Evolutionary conservation across 2,113 vertebrate genomes (phyloP).

Genomic region (Rissa tridactyla): DNA sequence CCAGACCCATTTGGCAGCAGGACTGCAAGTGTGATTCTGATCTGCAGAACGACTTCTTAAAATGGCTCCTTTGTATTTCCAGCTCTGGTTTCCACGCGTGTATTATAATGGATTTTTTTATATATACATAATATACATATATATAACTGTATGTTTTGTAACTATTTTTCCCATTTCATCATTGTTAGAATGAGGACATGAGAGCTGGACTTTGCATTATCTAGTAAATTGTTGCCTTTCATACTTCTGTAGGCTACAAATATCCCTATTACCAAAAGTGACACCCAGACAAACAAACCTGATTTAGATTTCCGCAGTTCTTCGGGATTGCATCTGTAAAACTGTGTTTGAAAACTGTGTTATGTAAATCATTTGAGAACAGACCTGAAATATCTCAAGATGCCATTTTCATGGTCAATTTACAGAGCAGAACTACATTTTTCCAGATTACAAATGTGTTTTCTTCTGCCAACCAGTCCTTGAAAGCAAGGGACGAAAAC

Average conservation of each 20-base stretch:
- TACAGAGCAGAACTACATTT: slow-evolving; percentile 46
- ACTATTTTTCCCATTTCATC: background rate
- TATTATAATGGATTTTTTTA: background rate
- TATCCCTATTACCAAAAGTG: background rate
- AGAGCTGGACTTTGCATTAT: background rate
- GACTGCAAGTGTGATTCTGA: background rate
- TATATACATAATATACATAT: background rate
- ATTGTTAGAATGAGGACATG: background rate
- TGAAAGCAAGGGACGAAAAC: background rate
- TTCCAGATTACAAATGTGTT: slow-evolving; percentile 26
- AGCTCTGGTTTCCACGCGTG: background rate
- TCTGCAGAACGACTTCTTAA: slow-evolving; percentile 41
- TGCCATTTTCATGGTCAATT: slow-evolving; percentile 22
- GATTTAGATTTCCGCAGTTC: background rate
- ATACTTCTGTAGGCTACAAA: background rate
- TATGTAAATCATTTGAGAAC: background rate
- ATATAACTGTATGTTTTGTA: background rate
- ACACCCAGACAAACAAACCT: background rate
- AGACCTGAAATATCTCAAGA: background rate
- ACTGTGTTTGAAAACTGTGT: background rate
- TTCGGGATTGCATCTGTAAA: background rate
- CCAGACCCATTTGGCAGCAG: slow-evolving; percentile 37
- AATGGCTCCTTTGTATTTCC: slow-evolving; percentile 25
- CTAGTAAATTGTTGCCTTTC: background rate
- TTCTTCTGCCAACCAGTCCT: slow-evolving; percentile 35